These are phyloP conservation scores for Acrossocheilus fasciatus DNA, from an alignment of 2,797 vertebrate species.

Conservation along the genomic window DNA sequence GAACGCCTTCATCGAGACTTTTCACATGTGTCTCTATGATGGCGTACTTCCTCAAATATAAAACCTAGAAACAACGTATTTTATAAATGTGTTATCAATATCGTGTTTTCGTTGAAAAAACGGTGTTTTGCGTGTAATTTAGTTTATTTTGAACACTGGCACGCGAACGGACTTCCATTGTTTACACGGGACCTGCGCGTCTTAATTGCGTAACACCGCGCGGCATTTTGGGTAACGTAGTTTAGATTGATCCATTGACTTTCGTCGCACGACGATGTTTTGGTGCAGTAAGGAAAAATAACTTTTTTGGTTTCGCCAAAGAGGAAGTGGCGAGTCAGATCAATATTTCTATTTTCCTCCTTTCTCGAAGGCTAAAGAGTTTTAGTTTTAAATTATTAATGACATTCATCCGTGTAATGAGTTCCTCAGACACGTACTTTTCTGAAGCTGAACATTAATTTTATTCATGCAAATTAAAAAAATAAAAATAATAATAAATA, in stretches of 20 bases:
- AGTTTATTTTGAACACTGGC: neutral
- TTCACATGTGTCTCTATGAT: neutral
- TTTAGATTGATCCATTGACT: neutral
- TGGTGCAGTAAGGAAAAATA: neutral
- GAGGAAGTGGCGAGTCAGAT: neutral
- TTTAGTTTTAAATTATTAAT: neutral
- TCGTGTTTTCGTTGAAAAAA: neutral
- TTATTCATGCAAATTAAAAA: neutral
- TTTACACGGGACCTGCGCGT: constrained; percentile 52
- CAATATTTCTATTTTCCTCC: neutral
- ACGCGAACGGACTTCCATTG: neutral
- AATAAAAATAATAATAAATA: no score
- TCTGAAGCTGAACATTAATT: neutral
- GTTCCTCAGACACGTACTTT: neutral
- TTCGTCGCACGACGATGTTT: neutral
- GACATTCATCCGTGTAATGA: neutral
- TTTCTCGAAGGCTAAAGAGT: neutral
- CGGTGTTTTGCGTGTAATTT: neutral
- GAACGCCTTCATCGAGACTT: neutral
- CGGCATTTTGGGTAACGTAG: constrained; percentile 73
- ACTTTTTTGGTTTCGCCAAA: neutral
- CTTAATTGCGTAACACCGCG: constrained; percentile 54
- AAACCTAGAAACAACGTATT: neutral
- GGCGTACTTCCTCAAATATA: neutral
- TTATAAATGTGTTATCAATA: neutral